Percentiles rank a stretch among this genome's conserved stretches.
Evolutionary conservation across 2,797 vertebrate species (phyloP).

Genomic region (Cynodonichthys magdalenae): DNA sequence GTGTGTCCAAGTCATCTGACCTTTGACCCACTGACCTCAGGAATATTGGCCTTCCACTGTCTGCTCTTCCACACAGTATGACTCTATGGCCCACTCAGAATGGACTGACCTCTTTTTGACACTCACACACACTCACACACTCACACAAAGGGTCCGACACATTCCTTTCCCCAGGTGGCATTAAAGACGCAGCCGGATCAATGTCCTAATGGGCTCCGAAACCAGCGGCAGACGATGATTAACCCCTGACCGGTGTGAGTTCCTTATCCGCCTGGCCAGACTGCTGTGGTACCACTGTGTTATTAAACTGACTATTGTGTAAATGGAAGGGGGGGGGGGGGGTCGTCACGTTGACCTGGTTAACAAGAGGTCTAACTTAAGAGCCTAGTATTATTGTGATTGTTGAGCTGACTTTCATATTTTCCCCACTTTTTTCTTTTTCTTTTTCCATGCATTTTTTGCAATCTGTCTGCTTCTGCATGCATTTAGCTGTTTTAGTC

Average conservation of each 20-base stretch:
- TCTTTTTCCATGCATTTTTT: too few relatives aligned
- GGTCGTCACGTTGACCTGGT: constrained; percentile 48
- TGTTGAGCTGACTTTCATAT: too few relatives aligned
- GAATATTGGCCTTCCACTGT: constrained; percentile 45
- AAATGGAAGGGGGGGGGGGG: not conserved
- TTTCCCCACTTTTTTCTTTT: too few relatives aligned
- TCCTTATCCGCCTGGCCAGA: constrained; percentile 41
- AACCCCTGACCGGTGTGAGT: constrained; percentile 59
- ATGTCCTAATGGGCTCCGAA: constrained; percentile 59
- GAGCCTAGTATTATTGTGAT: constrained; percentile 1
- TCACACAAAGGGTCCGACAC: constrained; percentile 39
- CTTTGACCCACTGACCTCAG: constrained; percentile 53
- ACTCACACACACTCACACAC: constrained; percentile 40
- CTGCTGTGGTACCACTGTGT: constrained; percentile 55
- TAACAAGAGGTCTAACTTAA: constrained; percentile 48
- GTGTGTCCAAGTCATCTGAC: constrained; percentile 16
- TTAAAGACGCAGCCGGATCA: constrained; percentile 65
- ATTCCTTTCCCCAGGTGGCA: constrained; percentile 76
- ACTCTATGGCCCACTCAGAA: constrained; percentile 38
- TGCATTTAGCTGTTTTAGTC: too few relatives aligned
- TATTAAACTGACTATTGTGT: constrained; percentile 22
- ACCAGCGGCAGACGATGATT: constrained; percentile 62
- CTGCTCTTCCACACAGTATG: constrained; percentile 45
- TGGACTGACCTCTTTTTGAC: constrained; percentile 60
- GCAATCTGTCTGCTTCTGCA: too few relatives aligned